Conservation (phyloP, 2,113 vertebrate genomes). For the Sorex araneus region DNA sequence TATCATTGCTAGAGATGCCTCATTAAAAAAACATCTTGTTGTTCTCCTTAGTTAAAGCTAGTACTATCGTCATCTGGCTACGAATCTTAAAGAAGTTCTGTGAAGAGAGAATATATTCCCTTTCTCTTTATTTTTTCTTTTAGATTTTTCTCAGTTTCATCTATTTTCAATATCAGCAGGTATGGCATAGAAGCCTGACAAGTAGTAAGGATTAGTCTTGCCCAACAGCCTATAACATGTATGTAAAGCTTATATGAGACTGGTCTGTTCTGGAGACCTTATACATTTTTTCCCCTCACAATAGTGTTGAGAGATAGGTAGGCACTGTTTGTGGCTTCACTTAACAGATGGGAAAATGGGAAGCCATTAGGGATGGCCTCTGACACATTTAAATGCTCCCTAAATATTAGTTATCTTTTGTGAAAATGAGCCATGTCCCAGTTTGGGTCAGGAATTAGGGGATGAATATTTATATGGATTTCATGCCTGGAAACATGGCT, state of each 20-base stretch:
- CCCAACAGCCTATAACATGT: neutral
- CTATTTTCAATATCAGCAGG: neutral
- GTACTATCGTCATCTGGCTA: slow-evolving; percentile 59
- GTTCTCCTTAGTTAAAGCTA: neutral
- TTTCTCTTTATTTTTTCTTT: neutral
- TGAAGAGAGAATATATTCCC: neutral
- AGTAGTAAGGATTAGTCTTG: neutral
- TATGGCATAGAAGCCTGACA: neutral
- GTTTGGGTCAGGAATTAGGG: slow-evolving; percentile 25
- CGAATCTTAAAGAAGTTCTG: neutral
- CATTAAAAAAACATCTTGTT: too few species aligned
- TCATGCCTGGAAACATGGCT: too few species aligned
- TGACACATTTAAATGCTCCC: neutral
- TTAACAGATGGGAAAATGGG: neutral
- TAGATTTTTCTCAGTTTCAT: neutral
- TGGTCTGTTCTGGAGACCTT: accelerated
- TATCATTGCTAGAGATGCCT: too few species aligned
- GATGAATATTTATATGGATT: neutral
- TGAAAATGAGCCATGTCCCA: neutral
- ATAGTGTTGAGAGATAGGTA: neutral
- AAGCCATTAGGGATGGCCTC: too few species aligned
- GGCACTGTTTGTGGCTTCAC: neutral
- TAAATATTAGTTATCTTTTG: neutral
- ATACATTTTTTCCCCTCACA: neutral
- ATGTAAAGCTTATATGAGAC: neutral